Base-by-base conservation (phyloP, 2,113 vertebrate species). In the Mellivora capensis region DNA sequence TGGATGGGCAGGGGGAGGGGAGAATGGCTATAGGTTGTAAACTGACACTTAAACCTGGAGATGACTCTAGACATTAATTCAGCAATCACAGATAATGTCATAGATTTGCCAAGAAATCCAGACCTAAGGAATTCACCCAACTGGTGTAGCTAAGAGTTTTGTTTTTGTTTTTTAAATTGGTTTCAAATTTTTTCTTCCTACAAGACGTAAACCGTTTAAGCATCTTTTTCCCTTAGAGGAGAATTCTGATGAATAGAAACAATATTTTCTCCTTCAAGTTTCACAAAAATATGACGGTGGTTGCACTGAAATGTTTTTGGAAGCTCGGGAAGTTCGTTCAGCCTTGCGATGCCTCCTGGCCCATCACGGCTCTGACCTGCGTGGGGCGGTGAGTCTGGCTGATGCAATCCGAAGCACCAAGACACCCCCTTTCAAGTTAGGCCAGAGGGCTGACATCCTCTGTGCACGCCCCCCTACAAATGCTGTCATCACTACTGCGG, bases 221-320 rank as follows among this genome's bases (percentile, higher is more conserved):
- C 71, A 42, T 77, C 13, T 72, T 94, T 96, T 96, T 86, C 57
- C 57, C 15, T 72, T 25, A 4, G 49, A 81, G 52, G 52, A 72
- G 72, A 95, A 57, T 72, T 81, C 21, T 62, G 39, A 81, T 49
- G 27, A 69, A 27, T 13, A 76, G 71, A 88, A 85, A 37, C 21
- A 76, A 11, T 54, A n/a, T 54, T 96, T 93, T 87, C 59, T 72
- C 62, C 82, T 84, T 67, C 74, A 94, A 62, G n/a, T 91, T 64
- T 80, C 8, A 79, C 4, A 69, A 42, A 93, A 90, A 10, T 8
- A n/a, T 27, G 52, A 31, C 21, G 23, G 7, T 13, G 42, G 62
- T 39, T 54, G 77, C 31, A 21, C 4, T 71, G 90, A 62, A 69
- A 39, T 21, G 4, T 3, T 80, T 37, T 49, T 8, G 37, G 69